Percentiles rank a stretch among this genome's conserved stretches.
Conservation (phyloP, 2,888 invertebrate species). For the Leptinotarsa juncta region DNA sequence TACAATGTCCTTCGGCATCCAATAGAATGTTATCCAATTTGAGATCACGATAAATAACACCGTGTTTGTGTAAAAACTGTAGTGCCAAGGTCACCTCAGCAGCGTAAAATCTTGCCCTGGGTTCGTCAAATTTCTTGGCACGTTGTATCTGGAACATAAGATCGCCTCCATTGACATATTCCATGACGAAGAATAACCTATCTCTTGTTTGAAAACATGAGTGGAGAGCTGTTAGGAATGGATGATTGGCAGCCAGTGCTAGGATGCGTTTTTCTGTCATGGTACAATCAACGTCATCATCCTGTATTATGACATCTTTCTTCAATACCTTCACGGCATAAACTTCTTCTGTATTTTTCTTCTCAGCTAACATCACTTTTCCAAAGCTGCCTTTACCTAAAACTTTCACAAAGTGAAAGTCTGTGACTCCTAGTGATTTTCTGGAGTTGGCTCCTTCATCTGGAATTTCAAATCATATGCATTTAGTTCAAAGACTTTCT, state of each 20-base stretch:
- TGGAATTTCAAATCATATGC: constrained; percentile 12
- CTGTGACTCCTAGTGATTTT: constrained; percentile 78
- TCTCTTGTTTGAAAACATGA: constrained; percentile 96
- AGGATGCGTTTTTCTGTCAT: constrained; percentile 98
- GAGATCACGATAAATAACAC: constrained; percentile 98
- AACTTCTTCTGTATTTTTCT: constrained; percentile 91
- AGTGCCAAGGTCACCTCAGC: constrained; percentile 98
- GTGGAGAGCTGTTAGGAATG: constrained; percentile 96
- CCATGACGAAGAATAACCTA: constrained; percentile 97
- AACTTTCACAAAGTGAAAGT: constrained; percentile 98
- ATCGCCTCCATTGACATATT: constrained; percentile 98
- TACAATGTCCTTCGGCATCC: constrained; percentile 95
- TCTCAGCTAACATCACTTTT: constrained; percentile 98
- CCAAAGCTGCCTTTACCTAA: constrained; percentile 99
- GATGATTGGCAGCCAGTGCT: constrained; percentile 96
- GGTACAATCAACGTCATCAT: constrained; percentile 99
- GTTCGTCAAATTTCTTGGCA: constrained; percentile 97
- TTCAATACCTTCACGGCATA: constrained; percentile 91
- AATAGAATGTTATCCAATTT: constrained; percentile 98
- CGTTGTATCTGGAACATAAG: constrained; percentile 99
- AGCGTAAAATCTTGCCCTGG: constrained; percentile 95
- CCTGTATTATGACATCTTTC: constrained; percentile 98
- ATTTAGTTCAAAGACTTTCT: background rate
- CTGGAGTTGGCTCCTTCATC: constrained; percentile 41
- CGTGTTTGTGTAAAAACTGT: constrained; percentile 96